Evolutionary conservation across 2,797 vertebrate species (phyloP).

Genomic region (Chelon labrosus): DNA sequence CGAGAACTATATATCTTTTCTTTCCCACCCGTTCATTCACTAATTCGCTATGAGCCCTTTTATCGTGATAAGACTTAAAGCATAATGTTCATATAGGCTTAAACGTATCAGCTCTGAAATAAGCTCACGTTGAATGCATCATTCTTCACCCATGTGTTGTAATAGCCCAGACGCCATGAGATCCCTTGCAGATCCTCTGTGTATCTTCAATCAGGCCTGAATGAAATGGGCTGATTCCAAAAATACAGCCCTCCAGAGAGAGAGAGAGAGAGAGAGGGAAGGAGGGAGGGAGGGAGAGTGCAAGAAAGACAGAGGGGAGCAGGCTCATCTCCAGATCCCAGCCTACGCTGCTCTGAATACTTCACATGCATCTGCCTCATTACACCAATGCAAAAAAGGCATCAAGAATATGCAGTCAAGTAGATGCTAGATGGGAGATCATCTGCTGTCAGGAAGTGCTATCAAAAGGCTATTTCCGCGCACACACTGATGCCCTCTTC

Average conservation of each 20-base stretch:
- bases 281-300: constrained; percentile 16
- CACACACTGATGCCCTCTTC: not conserved
- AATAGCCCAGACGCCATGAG: constrained; percentile 55
- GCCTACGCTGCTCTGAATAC: constrained; percentile 63
- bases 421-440: constrained; percentile 33
- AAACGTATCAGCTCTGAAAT: not conserved
- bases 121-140: constrained; percentile 26
- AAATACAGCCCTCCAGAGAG: constrained; percentile 75
- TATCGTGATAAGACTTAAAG: not conserved
- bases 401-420: constrained; percentile 25
- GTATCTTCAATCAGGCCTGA: constrained; percentile 71
- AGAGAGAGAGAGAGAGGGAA: constrained; percentile 20
- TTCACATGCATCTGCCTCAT: constrained; percentile 58
- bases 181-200: constrained; percentile 60
- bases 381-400: constrained; percentile 30
- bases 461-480: not conserved
- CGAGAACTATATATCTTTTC: not conserved
- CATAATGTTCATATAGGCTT: not conserved
- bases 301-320: constrained; percentile 28
- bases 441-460: constrained; percentile 17
- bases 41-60: not conserved
- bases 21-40: not conserved
- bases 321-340: constrained; percentile 58
- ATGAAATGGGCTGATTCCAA: constrained; percentile 78
- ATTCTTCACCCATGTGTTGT: constrained; percentile 33